Base-by-base conservation (phyloP, 2,113 vertebrate species). In the Hyperopisus bebe region DNA sequence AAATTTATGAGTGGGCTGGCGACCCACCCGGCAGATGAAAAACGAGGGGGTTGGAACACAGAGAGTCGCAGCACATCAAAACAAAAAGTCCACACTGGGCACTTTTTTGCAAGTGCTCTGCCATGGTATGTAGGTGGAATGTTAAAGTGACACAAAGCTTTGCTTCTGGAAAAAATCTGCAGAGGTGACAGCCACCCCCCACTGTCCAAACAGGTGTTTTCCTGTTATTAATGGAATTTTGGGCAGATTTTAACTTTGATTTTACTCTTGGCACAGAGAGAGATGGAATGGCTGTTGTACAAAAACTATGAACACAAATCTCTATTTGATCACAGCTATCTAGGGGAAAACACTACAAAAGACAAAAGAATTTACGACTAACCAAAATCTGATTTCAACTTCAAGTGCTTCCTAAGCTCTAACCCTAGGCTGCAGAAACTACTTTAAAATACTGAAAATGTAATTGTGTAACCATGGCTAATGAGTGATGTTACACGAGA, bases 81-180 rank as follows among this genome's bases (percentile, higher is more conserved):
- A 51, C 27, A 8, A 1, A 4, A 21, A 48, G 27, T 8, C 27
- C 85, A 86, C 27, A 35, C 46, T 48, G 35, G 27, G 50, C 48
- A 47, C 58, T 47, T 87, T 17, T 83, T 84, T n/a, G 70, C 39
- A 31, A 88, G 44, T 74, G 86, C 80, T 44, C 89, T 91, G 90
- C 48, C 89, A 89, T 83, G 48, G 74, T 51, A 86, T 88, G 87
- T 44, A 85, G 74, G 83, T 62, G 86, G 86, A 89, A 90, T 89
- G 84, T 89, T 17, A 89, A 51, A 44, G 51, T 62, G 24, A 83
- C 82, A 51, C 86, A 82, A 47, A 27, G 90, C 62, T 83, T 50
- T 66, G 50, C 42, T 50, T 58, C 15, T 88, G 82, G 7, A 46
- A 46, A 21, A 39, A 10, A 15, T 42, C 42, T 83, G 21, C 21